Base-by-base conservation (phyloP, 2,888 invertebrate species). In the Coenonympha glycerion region DNA sequence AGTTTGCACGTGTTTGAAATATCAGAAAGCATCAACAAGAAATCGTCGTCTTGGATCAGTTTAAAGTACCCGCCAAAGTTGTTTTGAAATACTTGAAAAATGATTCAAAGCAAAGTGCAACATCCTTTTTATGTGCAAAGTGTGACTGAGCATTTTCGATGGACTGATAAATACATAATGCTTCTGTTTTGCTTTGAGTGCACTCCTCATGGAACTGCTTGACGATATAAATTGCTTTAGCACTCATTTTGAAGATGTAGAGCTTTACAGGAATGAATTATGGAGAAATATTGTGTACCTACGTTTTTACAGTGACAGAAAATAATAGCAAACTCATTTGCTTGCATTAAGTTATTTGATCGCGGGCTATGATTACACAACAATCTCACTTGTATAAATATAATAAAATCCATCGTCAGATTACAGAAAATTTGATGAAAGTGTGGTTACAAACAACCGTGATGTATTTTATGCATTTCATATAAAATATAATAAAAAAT, bases 171-270 rank as follows among this genome's bases (percentile, higher is more conserved):
- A n/a, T n/a, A n/a, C n/a, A n/a, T n/a, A 22, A 22, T 22, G 37
- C 37, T 37, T 22, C 6, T 37, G 37, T 37, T 37, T 37, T 22
- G 11, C 13, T 6, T 22, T 22, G 22, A 37, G 15, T 22, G 37
- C 37, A 13, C 22, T 37, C 37, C 22, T 37, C 37, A 37, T 37
- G 37, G 21, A 22, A 21, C 11, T 37, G 13, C 13, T 37, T 37
- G 22, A 21, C 21, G 22, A 37, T 13, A 8, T 13, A 8, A 15
- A 31, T 15, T 37, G 37, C 22, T 37, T 13, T 37, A 6, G n/a
- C 16, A 18, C 18, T 22, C 37, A 39, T 22, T 39, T 13, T 13
- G 15, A 15, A 22, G 39, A 22, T 39, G 15, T 22, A 22, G 8
- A 37, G n/a, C 21, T 34, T 4, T 0, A 36, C 6, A n/a, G 21